These are phyloP conservation scores for Betta splendens DNA, from an alignment of 2,797 vertebrate species.

Conservation along the genomic window DNA sequence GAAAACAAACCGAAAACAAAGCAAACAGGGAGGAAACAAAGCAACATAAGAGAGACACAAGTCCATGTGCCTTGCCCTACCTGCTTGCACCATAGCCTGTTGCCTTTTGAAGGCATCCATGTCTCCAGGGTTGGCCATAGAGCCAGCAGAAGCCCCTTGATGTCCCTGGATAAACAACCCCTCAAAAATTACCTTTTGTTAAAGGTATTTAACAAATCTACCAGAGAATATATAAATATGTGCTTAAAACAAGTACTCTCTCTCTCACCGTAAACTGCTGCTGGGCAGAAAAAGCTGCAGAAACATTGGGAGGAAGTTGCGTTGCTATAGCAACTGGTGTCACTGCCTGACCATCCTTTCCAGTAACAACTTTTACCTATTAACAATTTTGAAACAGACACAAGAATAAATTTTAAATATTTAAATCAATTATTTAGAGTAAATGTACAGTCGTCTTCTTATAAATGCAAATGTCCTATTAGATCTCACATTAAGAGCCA, in stretches of 20 bases:
- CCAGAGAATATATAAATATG: neutral
- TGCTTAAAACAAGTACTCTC: conserved; percentile 21
- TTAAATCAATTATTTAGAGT: too few relatives aligned
- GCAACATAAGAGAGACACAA: conserved; percentile 66
- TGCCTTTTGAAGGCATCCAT: conserved; percentile 97
- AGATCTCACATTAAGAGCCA: conserved; percentile 4
- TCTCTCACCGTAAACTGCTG: conserved; percentile 89
- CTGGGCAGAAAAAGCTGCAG: conserved; percentile 93
- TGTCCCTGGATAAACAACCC: conserved; percentile 84
- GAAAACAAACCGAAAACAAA: conserved; percentile 78
- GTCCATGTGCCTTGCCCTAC: conserved; percentile 81
- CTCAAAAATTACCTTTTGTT: conserved; percentile 32
- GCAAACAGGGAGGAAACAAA: conserved; percentile 77
- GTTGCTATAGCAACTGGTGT: conserved; percentile 98
- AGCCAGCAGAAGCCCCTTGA: conserved; percentile 81
- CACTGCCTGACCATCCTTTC: conserved; percentile 96
- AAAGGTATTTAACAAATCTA: conserved; percentile 2
- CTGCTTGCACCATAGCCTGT: conserved; percentile 90
- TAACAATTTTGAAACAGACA: conserved; percentile 24
- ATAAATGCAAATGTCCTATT: neutral
- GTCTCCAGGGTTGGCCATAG: conserved; percentile 86
- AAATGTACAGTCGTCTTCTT: neutral
- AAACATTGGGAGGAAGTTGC: conserved; percentile 96
- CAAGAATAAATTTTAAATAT: conserved; percentile 1
- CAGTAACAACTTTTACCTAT: conserved; percentile 96